Conservation (phyloP, 2,113 vertebrate species). For the Ctenomys sociabilis region DNA sequence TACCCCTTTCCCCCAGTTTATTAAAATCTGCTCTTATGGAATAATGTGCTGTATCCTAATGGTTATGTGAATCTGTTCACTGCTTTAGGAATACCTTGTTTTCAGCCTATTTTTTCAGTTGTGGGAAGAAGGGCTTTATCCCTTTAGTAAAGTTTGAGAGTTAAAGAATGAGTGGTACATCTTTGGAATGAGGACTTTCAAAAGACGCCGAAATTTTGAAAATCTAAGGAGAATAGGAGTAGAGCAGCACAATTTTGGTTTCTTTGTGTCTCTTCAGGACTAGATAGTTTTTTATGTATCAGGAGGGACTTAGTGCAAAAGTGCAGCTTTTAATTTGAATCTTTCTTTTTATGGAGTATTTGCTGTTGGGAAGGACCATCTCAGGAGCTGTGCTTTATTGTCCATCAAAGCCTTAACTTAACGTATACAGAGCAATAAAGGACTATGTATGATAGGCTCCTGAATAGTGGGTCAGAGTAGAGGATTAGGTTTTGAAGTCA, state of each 20-base stretch:
- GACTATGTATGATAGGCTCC: not conserved
- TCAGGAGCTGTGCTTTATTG: not conserved
- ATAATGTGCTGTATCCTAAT: constrained; percentile 14
- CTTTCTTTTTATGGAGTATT: constrained; percentile 26
- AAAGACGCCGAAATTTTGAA: not conserved
- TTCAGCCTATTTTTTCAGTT: constrained; percentile 11
- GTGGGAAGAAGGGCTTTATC: not conserved
- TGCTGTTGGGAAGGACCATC: not conserved
- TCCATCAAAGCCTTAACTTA: not conserved
- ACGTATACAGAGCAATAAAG: not conserved
- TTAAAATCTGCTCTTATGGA: constrained; percentile 9
- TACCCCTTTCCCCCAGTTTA: not conserved
- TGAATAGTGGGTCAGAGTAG: not conserved
- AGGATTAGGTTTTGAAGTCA: constrained; percentile 26
- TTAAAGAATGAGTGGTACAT: not conserved
- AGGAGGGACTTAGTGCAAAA: not conserved
- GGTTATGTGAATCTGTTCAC: not conserved
- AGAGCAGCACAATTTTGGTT: not conserved
- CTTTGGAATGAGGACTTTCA: not conserved
- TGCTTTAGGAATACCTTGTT: constrained; percentile 3
- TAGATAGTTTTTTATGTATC: not conserved
- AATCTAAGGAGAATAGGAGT: not conserved
- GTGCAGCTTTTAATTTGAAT: constrained; percentile 33
- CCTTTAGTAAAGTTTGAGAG: not conserved
- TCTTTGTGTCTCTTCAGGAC: constrained; percentile 7